phyloP scores from a whole-genome alignment of 2,888 invertebrate species.

The Tipula vernalis region DNA sequence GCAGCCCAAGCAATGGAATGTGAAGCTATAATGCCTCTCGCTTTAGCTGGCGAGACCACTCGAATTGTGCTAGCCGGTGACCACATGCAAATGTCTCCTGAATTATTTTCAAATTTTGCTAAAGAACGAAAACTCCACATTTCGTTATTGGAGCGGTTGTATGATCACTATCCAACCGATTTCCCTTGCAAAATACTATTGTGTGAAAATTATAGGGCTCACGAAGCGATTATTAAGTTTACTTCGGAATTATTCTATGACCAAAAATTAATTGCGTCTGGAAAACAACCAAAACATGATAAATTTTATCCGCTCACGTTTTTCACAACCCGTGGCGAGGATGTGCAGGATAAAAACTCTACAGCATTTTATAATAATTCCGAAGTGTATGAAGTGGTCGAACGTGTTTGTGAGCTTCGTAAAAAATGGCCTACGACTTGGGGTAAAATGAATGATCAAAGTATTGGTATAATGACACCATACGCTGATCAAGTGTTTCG shows the following conservation, averaged over 20 bases:
- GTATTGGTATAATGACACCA: constrained; percentile 74
- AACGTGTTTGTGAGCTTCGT: constrained; percentile 56
- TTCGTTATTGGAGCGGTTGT: constrained; percentile 64
- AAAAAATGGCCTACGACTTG: constrained; percentile 61
- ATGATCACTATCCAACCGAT: constrained; percentile 57
- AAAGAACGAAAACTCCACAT: constrained; percentile 56
- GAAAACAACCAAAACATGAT: constrained; percentile 56
- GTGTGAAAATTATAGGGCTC: constrained; percentile 73
- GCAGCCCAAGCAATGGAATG: constrained; percentile 80
- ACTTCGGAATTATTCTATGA: constrained; percentile 74
- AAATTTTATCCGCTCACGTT: constrained; percentile 63
- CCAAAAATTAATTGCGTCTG: constrained; percentile 58
- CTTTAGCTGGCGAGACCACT: constrained; percentile 56
- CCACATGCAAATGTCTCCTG: constrained; percentile 75
- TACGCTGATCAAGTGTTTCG: constrained; percentile 69
- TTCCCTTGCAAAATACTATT: constrained; percentile 68
- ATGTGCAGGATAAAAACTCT: constrained; percentile 62
- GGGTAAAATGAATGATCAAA: constrained; percentile 62
- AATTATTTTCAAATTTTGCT: constrained; percentile 62
- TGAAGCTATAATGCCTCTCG: constrained; percentile 69
- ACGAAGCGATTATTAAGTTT: constrained; percentile 66
- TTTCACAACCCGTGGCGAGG: constrained; percentile 67
- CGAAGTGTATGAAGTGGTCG: constrained; percentile 70
- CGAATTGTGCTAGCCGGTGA: constrained; percentile 73
- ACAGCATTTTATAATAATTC: constrained; percentile 73